Base-by-base conservation (phyloP, 2,113 vertebrate species). In the Ellobius talpinus region DNA sequence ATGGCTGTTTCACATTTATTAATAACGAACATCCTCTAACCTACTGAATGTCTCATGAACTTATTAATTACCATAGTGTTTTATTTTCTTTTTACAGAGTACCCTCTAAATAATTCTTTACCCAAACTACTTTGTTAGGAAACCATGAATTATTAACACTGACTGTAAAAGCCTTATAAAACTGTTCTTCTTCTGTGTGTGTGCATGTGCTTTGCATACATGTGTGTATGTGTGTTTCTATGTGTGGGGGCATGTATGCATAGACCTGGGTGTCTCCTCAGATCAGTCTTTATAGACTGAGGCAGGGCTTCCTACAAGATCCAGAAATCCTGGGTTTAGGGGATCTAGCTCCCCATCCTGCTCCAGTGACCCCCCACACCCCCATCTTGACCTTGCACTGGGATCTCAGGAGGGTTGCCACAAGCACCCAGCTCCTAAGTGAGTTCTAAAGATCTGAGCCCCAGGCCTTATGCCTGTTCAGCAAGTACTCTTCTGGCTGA, bases 31-130 rank as follows among this genome's bases (percentile, higher is more conserved):
- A 87, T 2, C 90, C 70, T 24, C 73, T 78, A 94, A 89, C 26
- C 45, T 84, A 78, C 23, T 65, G 14, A n/a, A 76, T 72, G 29
- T 74, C n/a, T 39, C 58, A 39, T 47, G 50, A 72, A 84, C 73
- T 81, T 73, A 90, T 47, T 88, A 17, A 74, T 81, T 92, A 81
- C 36, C 14, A 47, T 23, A 2, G 4, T 50, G 87, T 68, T 93
- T 58, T 84, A 29, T 42, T 47, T 92, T 96, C 79, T 94, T 66
- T 96, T 72, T 81, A 79, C 74, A 86, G 14, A 42, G 84, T 72
- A 90, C 73, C 14, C 26, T 94, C 87, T 65, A 93, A 90, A 76
- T 90, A 90, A 92, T 31, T 29, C 81, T 92, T 66, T 93, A 81
- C 26, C 47, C 21, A 58, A 96, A 88, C 73, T 39, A 86, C 11